A percentile compares a stretch with the other conserved stretches of the same genome.
Conservation (phyloP, 2,113 vertebrate genomes). For the Probosciger aterrimus region DNA sequence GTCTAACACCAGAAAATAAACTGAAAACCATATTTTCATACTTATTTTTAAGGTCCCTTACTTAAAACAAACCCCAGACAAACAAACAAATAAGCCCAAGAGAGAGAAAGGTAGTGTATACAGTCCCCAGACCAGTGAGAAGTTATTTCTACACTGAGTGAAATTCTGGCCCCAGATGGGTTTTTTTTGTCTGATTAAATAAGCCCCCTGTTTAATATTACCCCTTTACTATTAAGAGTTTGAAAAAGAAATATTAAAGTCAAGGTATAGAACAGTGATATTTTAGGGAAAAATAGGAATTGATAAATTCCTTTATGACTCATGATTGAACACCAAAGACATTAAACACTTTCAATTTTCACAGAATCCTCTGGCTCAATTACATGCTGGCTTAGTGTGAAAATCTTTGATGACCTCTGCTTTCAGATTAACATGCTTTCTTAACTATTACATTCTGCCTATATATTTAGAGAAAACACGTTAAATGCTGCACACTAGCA, state of each 20-base stretch:
- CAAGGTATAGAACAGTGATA: neutral
- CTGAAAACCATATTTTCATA: neutral
- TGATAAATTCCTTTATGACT: neutral
- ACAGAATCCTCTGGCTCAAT: neutral
- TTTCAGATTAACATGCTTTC: neutral
- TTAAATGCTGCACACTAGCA: neutral
- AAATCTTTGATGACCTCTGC: neutral
- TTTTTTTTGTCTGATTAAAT: neutral
- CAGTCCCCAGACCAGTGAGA: neutral
- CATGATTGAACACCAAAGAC: neutral
- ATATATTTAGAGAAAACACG: neutral
- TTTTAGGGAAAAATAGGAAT: neutral
- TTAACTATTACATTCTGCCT: neutral
- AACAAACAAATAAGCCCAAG: accelerated
- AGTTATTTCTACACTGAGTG: neutral
- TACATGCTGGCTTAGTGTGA: neutral
- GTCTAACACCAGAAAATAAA: neutral
- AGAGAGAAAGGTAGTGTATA: accelerated
- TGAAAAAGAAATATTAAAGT: neutral
- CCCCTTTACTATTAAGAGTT: neutral
- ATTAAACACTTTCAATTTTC: neutral
- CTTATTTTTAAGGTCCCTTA: neutral
- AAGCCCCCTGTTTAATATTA: neutral
- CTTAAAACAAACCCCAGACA: too few relatives aligned
- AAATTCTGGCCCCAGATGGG: neutral